Conservation (phyloP, 53 echinoderm and acorn worm genomes). For the Luidia sarsii region DNA sequence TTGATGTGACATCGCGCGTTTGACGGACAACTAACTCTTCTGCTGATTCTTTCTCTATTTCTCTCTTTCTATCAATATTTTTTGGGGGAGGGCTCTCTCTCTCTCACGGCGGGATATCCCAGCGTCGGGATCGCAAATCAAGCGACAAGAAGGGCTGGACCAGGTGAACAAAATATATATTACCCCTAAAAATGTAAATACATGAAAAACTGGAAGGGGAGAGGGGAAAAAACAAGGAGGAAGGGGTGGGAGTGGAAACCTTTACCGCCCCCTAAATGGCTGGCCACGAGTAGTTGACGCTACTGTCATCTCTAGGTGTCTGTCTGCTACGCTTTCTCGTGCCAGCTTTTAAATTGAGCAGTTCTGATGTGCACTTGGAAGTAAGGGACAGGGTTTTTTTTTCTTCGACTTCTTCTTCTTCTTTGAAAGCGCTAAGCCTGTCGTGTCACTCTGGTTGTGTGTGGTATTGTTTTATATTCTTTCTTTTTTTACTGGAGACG, state of each 20-base stretch:
- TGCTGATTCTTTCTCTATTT: neutral
- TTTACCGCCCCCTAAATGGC: slow-evolving; percentile 34
- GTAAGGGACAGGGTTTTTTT: slow-evolving; percentile 64
- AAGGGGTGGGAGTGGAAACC: too few species aligned
- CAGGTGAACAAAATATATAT: slow-evolving; percentile 11
- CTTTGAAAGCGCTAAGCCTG: too few species aligned
- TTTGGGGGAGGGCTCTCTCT: slow-evolving; percentile 1
- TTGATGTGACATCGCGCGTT: slow-evolving; percentile 36
- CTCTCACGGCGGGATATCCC: slow-evolving; percentile 5
- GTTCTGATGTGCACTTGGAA: slow-evolving; percentile 65
- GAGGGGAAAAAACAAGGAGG: too few species aligned
- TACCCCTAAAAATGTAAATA: slow-evolving; percentile 20
- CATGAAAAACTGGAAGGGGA: slow-evolving; percentile 19
- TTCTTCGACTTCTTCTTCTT: slow-evolving; percentile 4
- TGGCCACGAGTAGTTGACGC: slow-evolving; percentile 24
- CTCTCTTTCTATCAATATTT: slow-evolving; percentile 1
- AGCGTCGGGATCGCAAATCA: slow-evolving; percentile 7
- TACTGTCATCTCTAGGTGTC: slow-evolving; percentile 5
- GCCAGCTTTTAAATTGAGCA: slow-evolving; percentile 69
- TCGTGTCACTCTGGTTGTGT: neutral
- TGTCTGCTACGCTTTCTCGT: slow-evolving; percentile 10
- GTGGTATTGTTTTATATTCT: neutral
- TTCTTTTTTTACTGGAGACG: slow-evolving; percentile 4
- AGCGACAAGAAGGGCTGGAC: slow-evolving; percentile 34
- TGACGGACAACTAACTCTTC: slow-evolving; percentile 51